These are phyloP conservation scores for Bombus ignitus DNA, from an alignment of 1,140 invertebrate species.

Conservation along the genomic window DNA sequence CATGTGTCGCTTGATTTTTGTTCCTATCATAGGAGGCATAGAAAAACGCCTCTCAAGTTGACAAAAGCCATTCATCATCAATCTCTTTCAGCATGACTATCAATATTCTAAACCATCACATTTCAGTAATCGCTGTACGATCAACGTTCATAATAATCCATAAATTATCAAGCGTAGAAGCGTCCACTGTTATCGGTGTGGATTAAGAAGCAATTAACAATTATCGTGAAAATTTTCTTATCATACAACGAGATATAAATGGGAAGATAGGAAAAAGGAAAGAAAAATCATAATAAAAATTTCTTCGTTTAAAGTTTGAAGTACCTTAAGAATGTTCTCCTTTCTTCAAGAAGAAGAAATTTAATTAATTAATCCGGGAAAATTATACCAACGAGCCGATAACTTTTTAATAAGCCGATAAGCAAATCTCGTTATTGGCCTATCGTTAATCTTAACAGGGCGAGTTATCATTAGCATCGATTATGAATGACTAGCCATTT, in stretches of 20 bases:
- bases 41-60: background rate
- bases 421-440: background rate
- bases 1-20: constrained; percentile 10
- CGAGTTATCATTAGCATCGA: background rate
- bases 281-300: background rate
- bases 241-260: background rate
- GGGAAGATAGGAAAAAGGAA: background rate
- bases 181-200: background rate
- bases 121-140: background rate
- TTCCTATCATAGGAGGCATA: background rate
- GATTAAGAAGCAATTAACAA: constrained; percentile 1
- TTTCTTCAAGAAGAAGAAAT: too few species aligned
- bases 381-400: background rate
- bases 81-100: background rate
- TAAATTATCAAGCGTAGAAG: too few species aligned
- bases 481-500: background rate
- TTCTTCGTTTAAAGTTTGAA: background rate
- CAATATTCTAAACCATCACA: too few species aligned
- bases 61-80: background rate
- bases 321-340: background rate
- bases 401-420: background rate
- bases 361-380: background rate
- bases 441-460: background rate
- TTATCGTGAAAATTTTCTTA: background rate
- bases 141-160: too few species aligned